Base-by-base conservation (phyloP, 2,113 vertebrate species). In the Chaetodon auriga region DNA sequence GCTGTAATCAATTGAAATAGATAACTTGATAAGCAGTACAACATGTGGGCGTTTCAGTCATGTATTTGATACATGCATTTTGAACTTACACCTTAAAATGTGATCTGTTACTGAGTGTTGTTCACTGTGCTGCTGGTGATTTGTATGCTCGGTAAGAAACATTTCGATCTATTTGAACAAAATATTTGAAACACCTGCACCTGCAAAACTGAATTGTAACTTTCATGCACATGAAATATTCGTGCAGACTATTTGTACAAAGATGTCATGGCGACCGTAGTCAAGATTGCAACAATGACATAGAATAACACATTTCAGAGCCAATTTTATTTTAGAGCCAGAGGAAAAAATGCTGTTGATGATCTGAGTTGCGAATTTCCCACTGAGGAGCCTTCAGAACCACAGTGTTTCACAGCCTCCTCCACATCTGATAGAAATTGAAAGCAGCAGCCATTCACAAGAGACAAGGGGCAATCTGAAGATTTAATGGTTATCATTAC, bases 401-500 rank as follows among this genome's bases (percentile, higher is more conserved):
- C 41, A 21, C 30, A 30, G 46, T 35, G 48, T 45, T 43, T 43
- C 46, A 35, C 68, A 57, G 38, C 25, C 38, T n/a, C 18, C 51
- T 66, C n/a, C 35, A 15, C 57, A 55, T 71, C 46, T 70, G 76
- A 78, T 61, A 48, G 54, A 60, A 69, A 62, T 62, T 70, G 57
- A 53, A 70, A 16, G 18, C 21, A 25, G 57, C 66, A 62, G 35
- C n/a, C 35, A 18, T 71, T 80, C 57, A 80, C 23, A 30, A 71
- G 77, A 69, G 45, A 49, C 30, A 41, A 51, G 35, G 43, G 45
- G 43, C 41, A 53, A 41, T 60, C 18, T 63, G 16, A 51, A 43
- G 30, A 62, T 45, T 18, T 30, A 80, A 53, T 19, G 35, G n/a
- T 53, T 23, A 48, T 11, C 35, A 70, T 61, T 51, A 41, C 23